Evolutionary conservation across 1,140 invertebrate species (phyloP).

Genomic region (Lepidurus apus): DNA sequence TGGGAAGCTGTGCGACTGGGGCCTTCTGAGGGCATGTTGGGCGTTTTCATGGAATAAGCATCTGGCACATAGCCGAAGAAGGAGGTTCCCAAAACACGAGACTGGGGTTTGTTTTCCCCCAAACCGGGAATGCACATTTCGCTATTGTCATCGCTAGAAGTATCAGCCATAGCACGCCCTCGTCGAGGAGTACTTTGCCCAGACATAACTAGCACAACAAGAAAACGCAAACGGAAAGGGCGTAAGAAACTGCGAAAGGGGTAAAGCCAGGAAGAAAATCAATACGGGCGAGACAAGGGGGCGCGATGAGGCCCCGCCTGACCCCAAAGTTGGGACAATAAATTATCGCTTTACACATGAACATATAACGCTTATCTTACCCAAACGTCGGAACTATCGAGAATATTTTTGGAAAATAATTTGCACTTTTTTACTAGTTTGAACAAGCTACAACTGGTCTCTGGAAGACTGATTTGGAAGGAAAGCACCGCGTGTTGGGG

Average conservation of each 20-base stretch:
- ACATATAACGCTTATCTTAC: background rate
- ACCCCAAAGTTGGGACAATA: background rate
- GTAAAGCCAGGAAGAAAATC: background rate
- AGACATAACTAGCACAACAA: conserved; percentile 8
- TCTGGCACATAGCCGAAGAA: conserved; percentile 44
- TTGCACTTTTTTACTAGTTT: background rate
- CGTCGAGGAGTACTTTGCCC: conserved; percentile 16
- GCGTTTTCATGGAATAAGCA: conserved; percentile 41
- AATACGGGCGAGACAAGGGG: background rate
- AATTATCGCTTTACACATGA: background rate
- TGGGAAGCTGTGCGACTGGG: background rate
- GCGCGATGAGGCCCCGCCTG: background rate
- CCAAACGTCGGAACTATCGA: background rate
- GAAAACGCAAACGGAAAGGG: background rate
- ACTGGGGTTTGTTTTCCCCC: conserved; percentile 40
- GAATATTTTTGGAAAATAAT: background rate
- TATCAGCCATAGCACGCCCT: background rate
- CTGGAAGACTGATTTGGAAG: background rate
- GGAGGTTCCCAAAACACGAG: conserved; percentile 40
- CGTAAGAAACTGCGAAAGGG: background rate
- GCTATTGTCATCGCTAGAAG: background rate
- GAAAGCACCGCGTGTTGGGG: background rate
- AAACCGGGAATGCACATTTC: conserved; percentile 41
- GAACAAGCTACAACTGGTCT: background rate
- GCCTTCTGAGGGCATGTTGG: conserved; percentile 40